A percentile compares a stretch with the other conserved stretches of the same genome.
Evolutionary conservation across 2,113 vertebrate genomes (phyloP).

Genomic region (Brachypodius melanocephalos): DNA sequence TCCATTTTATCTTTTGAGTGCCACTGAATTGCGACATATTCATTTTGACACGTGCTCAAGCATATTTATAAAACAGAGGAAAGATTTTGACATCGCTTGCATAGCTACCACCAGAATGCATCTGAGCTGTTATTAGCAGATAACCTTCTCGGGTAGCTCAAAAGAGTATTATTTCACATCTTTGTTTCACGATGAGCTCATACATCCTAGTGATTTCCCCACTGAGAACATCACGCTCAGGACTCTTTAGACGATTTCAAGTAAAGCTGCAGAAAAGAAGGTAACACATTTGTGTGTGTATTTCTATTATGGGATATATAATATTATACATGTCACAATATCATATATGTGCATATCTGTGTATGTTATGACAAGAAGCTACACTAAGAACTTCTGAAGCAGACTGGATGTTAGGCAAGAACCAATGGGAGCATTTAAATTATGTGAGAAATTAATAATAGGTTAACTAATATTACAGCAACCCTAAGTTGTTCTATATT

Average conservation of each 20-base stretch:
- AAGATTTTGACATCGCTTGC: not conserved
- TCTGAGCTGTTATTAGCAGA: not conserved
- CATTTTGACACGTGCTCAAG: not conserved
- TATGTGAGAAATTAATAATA: not conserved
- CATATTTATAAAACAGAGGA: not conserved
- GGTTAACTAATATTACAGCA: not conserved
- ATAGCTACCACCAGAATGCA: not conserved
- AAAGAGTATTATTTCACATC: not conserved
- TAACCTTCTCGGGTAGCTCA: not conserved
- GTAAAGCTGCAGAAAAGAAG: not conserved
- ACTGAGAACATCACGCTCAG: not conserved
- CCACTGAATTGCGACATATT: not conserved
- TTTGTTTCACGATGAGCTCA: not conserved
- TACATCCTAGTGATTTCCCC: not conserved
- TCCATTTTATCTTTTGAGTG: not conserved
- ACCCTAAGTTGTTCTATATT: not conserved
- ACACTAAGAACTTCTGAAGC: not conserved
- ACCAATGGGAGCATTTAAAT: not conserved
- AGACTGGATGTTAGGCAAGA: not conserved
- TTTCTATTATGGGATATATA: not conserved
- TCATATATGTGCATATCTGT: not conserved
- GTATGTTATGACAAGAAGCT: not conserved
- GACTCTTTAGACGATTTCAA: not conserved
- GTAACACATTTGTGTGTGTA: not conserved
- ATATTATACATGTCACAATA: not conserved